Evolutionary conservation across 2,113 vertebrate genomes (phyloP).

Genomic region (Gasterosteus nipponicus): DNA sequence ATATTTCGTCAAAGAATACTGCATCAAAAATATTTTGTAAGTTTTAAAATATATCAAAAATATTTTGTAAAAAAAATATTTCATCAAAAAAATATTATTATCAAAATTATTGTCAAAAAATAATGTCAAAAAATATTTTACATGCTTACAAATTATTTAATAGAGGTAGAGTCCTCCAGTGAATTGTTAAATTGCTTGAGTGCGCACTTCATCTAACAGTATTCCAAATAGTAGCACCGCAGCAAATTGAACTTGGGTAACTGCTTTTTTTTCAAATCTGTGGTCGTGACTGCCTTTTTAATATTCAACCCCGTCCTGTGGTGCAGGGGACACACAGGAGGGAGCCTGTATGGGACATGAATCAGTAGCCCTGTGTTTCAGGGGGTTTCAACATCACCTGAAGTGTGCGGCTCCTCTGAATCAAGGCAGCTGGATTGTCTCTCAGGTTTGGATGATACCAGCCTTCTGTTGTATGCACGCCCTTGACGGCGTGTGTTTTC

Average conservation of each 20-base stretch:
- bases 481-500: neutral
- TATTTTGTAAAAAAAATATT: too few relatives aligned
- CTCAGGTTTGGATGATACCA: neutral
- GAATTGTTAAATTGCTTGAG: neutral
- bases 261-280: neutral
- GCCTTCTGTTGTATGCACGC: neutral
- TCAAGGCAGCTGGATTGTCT: neutral
- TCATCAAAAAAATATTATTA: too few relatives aligned
- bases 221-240: neutral
- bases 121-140: too few relatives aligned
- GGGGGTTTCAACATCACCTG: neutral
- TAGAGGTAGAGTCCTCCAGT: neutral
- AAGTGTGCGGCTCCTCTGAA: neutral
- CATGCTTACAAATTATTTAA: too few relatives aligned
- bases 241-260: constrained; percentile 25
- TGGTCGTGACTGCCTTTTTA: constrained; percentile 3
- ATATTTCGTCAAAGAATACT: too few relatives aligned
- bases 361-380: neutral
- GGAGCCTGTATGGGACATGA: neutral
- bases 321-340: neutral
- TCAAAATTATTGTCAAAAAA: too few relatives aligned
- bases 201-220: constrained; percentile 10
- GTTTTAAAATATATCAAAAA: too few relatives aligned
- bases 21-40: too few relatives aligned
- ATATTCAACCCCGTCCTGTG: constrained; percentile 23